These are phyloP conservation scores for Lonchura striata DNA, from an alignment of 2,113 vertebrate genomes.

Conservation along the genomic window DNA sequence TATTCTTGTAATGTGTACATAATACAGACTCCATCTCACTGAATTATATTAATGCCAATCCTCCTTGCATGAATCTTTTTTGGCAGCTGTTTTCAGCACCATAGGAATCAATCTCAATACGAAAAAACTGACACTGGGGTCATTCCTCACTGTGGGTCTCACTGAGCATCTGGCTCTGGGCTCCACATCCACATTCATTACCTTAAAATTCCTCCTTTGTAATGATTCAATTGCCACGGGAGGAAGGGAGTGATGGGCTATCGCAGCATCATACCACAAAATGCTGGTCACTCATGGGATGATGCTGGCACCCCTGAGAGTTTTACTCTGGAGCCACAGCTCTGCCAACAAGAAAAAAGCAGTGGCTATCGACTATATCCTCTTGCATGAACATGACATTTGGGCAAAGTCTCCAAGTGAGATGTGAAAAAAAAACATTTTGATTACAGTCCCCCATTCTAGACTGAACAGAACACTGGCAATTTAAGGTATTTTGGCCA, in stretches of 20 bases:
- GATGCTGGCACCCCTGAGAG: neutral
- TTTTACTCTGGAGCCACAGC: neutral
- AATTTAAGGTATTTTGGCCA: neutral
- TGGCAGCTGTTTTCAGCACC: neutral
- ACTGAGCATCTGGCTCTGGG: neutral
- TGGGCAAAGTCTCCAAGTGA: neutral
- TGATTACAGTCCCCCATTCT: neutral
- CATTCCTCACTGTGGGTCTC: neutral
- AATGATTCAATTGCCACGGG: neutral
- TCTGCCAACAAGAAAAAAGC: neutral
- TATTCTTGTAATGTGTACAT: neutral
- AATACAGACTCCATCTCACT: neutral
- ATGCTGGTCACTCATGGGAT: neutral
- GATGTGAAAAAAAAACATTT: neutral
- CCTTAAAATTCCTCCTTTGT: neutral
- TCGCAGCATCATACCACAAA: accelerated
- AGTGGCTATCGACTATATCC: neutral
- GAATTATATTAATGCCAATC: neutral
- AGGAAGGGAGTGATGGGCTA: neutral
- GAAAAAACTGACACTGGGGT: neutral
- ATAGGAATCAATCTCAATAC: neutral
- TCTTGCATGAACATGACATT: neutral
- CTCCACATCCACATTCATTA: neutral
- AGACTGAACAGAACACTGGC: neutral
- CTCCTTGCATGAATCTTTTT: neutral